Conservation (phyloP, 2,113 vertebrate species). For the Crotalus helleri region DNA sequence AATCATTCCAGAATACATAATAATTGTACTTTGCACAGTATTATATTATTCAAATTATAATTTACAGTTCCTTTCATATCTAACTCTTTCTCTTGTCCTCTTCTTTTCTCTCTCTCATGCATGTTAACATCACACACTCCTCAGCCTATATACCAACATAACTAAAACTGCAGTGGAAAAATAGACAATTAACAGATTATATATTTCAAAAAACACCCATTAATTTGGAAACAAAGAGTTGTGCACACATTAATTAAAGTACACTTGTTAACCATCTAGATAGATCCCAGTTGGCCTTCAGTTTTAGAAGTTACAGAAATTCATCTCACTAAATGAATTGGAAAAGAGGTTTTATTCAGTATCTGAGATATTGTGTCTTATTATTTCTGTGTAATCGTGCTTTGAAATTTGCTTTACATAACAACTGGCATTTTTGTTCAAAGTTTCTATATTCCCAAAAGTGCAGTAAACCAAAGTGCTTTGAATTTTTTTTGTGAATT, state of each 20-base stretch:
- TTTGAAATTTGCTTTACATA: neutral
- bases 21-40: neutral
- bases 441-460: neutral
- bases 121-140: no score
- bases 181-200: no score
- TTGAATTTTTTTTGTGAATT: neutral
- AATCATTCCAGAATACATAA: neutral
- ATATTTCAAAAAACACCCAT: neutral
- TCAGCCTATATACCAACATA: neutral
- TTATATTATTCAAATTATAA: neutral
- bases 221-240: neutral
- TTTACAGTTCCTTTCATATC: neutral
- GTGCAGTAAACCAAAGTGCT: neutral
- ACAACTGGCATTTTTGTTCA: neutral
- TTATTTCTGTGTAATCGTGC: neutral
- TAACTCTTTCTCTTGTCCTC: neutral
- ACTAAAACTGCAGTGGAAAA: neutral
- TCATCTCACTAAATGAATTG: neutral
- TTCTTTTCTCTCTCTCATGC: no score
- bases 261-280: neutral
- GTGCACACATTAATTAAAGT: neutral
- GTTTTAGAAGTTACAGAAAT: neutral
- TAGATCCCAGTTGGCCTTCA: neutral
- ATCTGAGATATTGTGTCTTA: neutral
- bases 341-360: neutral